phyloP scores from a whole-genome alignment of 2,888 invertebrate genomes.

The Aphidius colemani region DNA sequence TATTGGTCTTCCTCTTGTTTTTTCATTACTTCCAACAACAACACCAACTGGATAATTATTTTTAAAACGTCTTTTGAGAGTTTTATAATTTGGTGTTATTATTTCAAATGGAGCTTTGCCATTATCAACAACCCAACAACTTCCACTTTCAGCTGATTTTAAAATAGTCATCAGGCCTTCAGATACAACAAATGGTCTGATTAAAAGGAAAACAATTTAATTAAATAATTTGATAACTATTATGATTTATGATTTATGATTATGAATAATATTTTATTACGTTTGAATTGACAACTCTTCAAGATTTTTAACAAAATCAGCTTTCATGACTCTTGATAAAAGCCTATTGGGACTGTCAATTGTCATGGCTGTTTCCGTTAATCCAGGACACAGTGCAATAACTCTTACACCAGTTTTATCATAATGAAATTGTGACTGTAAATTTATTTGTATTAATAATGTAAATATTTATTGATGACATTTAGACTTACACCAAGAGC shows the following conservation, averaged over 20 bases:
- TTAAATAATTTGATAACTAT: too few species aligned
- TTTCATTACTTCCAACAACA: constrained; percentile 34
- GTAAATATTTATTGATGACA: background rate
- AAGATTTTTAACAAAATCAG: constrained; percentile 53
- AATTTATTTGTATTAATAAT: constrained; percentile 8
- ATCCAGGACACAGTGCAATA: constrained; percentile 57
- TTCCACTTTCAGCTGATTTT: constrained; percentile 45
- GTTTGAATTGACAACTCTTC: constrained; percentile 53
- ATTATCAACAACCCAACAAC: constrained; percentile 53
- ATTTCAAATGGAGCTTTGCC: constrained; percentile 50
- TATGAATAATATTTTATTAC: constrained; percentile 36
- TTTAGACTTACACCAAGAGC: constrained; percentile 45
- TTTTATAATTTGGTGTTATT: constrained; percentile 47
- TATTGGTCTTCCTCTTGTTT: constrained; percentile 42
- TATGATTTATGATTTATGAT: too few species aligned
- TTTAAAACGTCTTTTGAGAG: constrained; percentile 49
- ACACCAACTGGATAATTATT: constrained; percentile 48
- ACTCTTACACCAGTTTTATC: constrained; percentile 56
- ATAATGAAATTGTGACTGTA: constrained; percentile 48
- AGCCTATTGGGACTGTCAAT: constrained; percentile 51
- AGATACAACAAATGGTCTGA: constrained; percentile 51
- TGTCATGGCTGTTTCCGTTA: constrained; percentile 55
- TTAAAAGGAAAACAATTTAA: background rate
- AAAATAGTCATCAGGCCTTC: constrained; percentile 50
- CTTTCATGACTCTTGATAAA: constrained; percentile 53